These are phyloP conservation scores for Chrysochloris asiatica DNA, from an alignment of 2,113 vertebrate species.

Conservation along the genomic window DNA sequence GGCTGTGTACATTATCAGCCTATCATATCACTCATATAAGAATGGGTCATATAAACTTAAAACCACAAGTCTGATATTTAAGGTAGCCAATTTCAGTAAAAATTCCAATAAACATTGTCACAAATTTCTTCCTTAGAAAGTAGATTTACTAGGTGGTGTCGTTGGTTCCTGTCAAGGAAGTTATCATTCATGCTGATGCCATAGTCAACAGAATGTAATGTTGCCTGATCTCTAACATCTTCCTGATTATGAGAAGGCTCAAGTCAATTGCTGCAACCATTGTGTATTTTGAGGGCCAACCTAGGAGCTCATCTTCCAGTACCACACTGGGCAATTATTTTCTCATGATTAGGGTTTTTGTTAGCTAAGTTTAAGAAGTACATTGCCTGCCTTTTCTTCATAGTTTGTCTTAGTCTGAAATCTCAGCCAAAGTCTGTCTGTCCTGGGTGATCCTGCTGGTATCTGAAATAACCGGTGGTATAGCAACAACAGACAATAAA, in stretches of 20 bases:
- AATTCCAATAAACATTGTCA: background rate
- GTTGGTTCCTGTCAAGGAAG: background rate
- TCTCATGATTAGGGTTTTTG: background rate
- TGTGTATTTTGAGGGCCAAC: background rate
- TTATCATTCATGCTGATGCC: background rate
- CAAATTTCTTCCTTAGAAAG: background rate
- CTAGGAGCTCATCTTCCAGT: background rate
- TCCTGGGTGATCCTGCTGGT: background rate
- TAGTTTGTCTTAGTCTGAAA: background rate
- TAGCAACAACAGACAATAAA: background rate
- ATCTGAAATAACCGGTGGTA: background rate
- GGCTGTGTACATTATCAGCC: background rate
- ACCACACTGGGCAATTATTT: background rate
- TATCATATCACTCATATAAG: background rate
- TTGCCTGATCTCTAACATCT: background rate
- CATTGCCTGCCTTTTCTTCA: background rate
- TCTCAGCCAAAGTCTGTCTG: background rate
- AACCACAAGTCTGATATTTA: background rate
- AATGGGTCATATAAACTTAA: background rate
- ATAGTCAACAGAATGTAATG: background rate
- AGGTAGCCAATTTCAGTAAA: background rate
- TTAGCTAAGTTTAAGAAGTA: background rate
- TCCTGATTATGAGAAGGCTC: background rate
- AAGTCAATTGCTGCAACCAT: background rate
- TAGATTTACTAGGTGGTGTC: background rate